Conservation (phyloP, 2,888 invertebrate species). For the Nephrotoma guestfalica region DNA sequence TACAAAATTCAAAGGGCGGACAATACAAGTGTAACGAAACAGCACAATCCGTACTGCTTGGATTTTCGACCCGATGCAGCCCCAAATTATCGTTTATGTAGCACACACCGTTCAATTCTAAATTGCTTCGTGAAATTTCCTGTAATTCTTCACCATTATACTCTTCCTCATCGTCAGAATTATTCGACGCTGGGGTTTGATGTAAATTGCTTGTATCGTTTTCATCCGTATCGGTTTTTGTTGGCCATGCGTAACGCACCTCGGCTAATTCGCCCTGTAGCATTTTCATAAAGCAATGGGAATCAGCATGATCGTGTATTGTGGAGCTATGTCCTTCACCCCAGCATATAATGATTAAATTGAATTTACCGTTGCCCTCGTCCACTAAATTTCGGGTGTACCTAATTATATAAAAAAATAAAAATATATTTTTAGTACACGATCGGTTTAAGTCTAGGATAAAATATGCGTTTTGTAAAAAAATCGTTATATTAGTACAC, state of each 20-base stretch:
- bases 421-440: neutral
- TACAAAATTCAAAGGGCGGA: slow-evolving; percentile 80
- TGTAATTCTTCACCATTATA: slow-evolving; percentile 40
- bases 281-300: slow-evolving; percentile 97
- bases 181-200: slow-evolving; percentile 5
- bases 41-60: slow-evolving; percentile 73
- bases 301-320: slow-evolving; percentile 91
- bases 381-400: slow-evolving; percentile 96
- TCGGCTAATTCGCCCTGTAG: slow-evolving; percentile 71
- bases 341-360: slow-evolving; percentile 97
- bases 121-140: slow-evolving; percentile 46
- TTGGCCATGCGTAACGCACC: slow-evolving; percentile 34
- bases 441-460: neutral
- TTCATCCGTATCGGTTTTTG: slow-evolving; percentile 7
- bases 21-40: slow-evolving; percentile 91
- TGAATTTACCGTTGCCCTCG: slow-evolving; percentile 91
- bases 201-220: slow-evolving; percentile 14
- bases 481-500: neutral
- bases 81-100: slow-evolving; percentile 95
- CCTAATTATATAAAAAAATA: slow-evolving; percentile 34
- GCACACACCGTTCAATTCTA: slow-evolving; percentile 65
- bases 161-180: slow-evolving; percentile 19
- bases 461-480: neutral
- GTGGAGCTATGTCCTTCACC: slow-evolving; percentile 88
- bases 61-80: slow-evolving; percentile 90